These are phyloP conservation scores for Epinephelus fuscoguttatus DNA, from an alignment of 2,113 vertebrate species.

Conservation along the genomic window DNA sequence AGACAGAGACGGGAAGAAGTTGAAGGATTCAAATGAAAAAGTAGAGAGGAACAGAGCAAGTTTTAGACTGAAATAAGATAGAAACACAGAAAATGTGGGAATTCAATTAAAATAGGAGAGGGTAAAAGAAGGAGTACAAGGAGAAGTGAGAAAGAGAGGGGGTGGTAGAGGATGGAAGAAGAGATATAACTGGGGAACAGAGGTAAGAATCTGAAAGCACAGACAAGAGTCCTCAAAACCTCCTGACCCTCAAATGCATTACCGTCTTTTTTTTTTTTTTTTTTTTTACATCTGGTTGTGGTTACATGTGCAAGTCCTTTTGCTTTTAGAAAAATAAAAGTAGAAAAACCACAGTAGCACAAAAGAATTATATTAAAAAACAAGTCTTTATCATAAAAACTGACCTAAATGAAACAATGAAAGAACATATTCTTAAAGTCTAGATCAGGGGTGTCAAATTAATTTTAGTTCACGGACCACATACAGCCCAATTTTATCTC, in stretches of 20 bases:
- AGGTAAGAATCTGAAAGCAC: background rate
- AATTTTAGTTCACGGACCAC: no score
- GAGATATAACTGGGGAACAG: no score
- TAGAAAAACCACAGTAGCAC: background rate
- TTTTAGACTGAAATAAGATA: background rate
- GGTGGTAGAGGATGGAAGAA: background rate
- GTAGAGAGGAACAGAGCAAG: background rate
- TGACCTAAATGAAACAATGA: background rate
- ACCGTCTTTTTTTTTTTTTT: background rate
- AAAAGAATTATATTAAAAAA: background rate
- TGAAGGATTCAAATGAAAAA: background rate
- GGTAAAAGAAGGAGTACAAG: no score
- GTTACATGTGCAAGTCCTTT: background rate
- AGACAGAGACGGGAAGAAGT: background rate
- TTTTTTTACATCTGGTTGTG: background rate
- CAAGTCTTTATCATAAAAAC: background rate
- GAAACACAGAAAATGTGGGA: background rate
- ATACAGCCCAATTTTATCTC: no score
- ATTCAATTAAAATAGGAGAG: background rate
- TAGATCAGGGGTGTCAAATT: no score
- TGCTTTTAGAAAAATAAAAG: background rate
- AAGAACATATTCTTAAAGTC: no score
- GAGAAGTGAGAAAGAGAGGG: background rate
- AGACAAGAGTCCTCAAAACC: background rate
- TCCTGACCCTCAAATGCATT: constrained; percentile 2